phyloP scores from a whole-genome alignment of 2,888 invertebrate species.

The Tricholauxania praeusta region DNA sequence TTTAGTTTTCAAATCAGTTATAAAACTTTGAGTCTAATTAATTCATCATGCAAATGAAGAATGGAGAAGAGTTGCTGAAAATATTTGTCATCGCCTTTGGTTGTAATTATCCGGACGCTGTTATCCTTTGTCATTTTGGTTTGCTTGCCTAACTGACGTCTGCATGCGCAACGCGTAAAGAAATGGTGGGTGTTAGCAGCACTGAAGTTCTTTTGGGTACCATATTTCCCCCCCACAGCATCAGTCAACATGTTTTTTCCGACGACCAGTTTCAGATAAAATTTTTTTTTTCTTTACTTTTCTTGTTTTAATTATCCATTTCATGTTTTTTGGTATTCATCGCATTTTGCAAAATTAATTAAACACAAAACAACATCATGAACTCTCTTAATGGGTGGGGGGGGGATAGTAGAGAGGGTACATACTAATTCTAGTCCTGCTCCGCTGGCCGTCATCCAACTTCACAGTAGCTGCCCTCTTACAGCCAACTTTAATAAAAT shows the following conservation, averaged over 20 bases:
- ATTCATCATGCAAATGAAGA: slow-evolving; percentile 18
- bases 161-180: neutral
- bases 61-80: neutral
- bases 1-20: slow-evolving; percentile 1
- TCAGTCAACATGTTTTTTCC: neutral
- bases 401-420: too few species aligned
- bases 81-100: slow-evolving; percentile 1
- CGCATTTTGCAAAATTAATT: slow-evolving; percentile 34
- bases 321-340: slow-evolving; percentile 12
- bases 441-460: neutral
- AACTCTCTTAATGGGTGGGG: neutral
- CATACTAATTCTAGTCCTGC: too few species aligned
- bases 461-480: neutral
- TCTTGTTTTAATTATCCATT: slow-evolving; percentile 11
- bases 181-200: neutral
- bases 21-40: slow-evolving; percentile 20
- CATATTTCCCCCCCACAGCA: neutral
- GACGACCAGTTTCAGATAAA: neutral
- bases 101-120: slow-evolving; percentile 15
- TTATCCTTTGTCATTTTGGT: neutral
- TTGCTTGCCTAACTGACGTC: neutral
- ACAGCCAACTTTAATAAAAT: slow-evolving; percentile 21
- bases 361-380: slow-evolving; percentile 23
- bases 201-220: neutral
- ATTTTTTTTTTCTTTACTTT: neutral